A percentile compares a stretch with the other conserved stretches of the same genome.
phyloP scores from a whole-genome alignment of 1,140 invertebrate genomes.

The Sycophaga agraensis region DNA sequence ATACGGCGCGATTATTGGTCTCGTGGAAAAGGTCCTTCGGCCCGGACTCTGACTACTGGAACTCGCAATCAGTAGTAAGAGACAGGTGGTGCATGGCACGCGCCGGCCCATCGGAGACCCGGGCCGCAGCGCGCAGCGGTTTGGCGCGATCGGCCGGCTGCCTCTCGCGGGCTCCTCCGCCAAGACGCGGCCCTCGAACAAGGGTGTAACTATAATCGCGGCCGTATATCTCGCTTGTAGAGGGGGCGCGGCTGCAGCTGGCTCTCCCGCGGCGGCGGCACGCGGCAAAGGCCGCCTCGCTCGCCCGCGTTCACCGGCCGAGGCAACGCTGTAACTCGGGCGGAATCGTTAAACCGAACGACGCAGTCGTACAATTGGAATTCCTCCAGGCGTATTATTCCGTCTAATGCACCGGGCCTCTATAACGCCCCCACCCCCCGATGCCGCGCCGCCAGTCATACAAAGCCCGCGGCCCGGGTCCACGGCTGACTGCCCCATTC shows the following conservation, averaged over 20 bases:
- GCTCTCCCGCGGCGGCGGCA: no score
- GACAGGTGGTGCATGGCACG: no score
- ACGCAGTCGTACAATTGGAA: conserved; percentile 38
- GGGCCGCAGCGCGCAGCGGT: no score
- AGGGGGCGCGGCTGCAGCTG: background rate
- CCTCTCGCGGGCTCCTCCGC: no score
- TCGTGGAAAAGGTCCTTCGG: no score
- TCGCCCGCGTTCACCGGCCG: background rate
- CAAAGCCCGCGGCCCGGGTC: background rate
- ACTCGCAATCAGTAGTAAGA: no score
- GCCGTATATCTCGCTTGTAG: conserved; percentile 27
- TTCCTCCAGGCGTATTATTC: conserved; percentile 36
- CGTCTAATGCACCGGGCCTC: conserved; percentile 30
- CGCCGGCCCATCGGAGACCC: no score
- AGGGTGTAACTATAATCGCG: conserved; percentile 27
- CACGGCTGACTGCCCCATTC: conserved; percentile 4
- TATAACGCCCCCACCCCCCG: no score
- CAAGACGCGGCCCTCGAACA: conserved; percentile 13
- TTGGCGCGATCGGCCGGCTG: no score
- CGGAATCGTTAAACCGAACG: conserved; percentile 38
- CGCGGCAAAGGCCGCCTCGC: no score
- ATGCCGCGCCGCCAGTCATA: conserved; percentile 20
- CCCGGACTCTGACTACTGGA: no score
- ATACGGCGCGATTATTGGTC: no score
- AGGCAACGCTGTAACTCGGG: conserved; percentile 23